Base-by-base conservation (phyloP, 2,113 vertebrate species). In the Equus przewalskii region DNA sequence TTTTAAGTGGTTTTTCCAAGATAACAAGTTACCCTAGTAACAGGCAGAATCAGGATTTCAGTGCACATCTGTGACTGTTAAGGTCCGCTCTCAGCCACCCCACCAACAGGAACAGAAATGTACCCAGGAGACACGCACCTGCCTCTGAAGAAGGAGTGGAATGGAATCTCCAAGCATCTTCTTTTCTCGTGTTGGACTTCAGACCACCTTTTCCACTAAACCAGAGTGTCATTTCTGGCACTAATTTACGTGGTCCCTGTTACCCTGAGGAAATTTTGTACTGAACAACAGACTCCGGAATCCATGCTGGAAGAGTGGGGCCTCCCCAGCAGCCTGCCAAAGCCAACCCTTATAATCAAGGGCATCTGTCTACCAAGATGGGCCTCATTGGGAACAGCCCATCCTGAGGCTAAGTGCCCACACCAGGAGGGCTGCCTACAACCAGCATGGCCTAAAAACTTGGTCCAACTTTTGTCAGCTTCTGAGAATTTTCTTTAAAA, bases 11-110 rank as follows among this genome's bases (percentile, higher is more conserved):
- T 30, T 93, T 84, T 89, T 73, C 46, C 44, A 84, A 94, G 26
- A 26, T 92, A 79, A 94, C 79, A n/a, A 83, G 73, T 95, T 94
- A 89, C n/a, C 80, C 13, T 83, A 70, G 41, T 86, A 92, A 94
- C 30, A 94, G 30, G n/a, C 14, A 91, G 46, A 92, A 72, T 21
- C 69, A 80, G 56, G n/a, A 62, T 75, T 91, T 80, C 58, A 75
- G 49, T 22, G 36, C 10, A 15, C 7, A 11, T n/a, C 7, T 81
- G 70, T 72, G 19, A 69, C 41, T 41, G 10, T 46, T 46, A 64
- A 33, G 1, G 2, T 28, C 11, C 36, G 28, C 36, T 89, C 46
- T 54, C 54, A 36, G 33, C 41, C 30, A 79, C 6, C 3, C 18
- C 18, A 62, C 11, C 33, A 44, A 18, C 24, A 69, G 18, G 16